Conservation (phyloP, 2,113 vertebrate genomes). For the Dryoscopus gambensis region DNA sequence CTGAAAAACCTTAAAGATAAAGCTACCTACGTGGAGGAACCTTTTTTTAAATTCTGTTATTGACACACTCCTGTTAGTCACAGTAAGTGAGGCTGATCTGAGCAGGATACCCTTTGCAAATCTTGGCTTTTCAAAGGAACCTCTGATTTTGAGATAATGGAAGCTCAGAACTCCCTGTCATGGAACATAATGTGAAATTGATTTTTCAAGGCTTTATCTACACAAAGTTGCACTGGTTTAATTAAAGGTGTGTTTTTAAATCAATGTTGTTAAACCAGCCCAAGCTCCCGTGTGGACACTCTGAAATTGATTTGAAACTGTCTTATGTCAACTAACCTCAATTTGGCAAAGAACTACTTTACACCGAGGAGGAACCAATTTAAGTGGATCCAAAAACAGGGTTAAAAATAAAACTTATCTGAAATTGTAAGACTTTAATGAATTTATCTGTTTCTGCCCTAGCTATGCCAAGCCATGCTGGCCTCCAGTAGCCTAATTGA, state of each 20-base stretch:
- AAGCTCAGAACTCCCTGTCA: conserved; percentile 39
- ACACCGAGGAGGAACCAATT: neutral
- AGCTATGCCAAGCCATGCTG: neutral
- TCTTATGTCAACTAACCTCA: conserved; percentile 6
- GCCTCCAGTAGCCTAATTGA: neutral
- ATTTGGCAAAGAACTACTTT: neutral
- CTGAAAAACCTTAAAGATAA: neutral
- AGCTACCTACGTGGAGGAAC: neutral
- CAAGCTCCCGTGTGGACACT: conserved; percentile 7
- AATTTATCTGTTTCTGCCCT: neutral
- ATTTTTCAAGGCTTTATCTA: conserved; percentile 50
- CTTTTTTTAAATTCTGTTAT: neutral
- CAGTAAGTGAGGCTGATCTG: neutral
- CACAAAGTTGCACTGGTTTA: conserved; percentile 10
- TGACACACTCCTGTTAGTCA: neutral
- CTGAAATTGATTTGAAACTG: conserved; percentile 13
- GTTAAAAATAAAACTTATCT: neutral
- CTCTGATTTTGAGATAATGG: conserved; percentile 40
- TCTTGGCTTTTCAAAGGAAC: conserved; percentile 17
- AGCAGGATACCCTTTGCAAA: conserved; percentile 1
- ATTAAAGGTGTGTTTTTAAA: conserved; percentile 54
- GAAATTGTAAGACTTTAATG: neutral
- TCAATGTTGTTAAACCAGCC: conserved; percentile 47
- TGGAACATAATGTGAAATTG: conserved; percentile 47
- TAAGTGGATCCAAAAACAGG: neutral